These are phyloP conservation scores for Entomyzon cyanotis DNA, from an alignment of 2,113 vertebrate species.

Conservation along the genomic window DNA sequence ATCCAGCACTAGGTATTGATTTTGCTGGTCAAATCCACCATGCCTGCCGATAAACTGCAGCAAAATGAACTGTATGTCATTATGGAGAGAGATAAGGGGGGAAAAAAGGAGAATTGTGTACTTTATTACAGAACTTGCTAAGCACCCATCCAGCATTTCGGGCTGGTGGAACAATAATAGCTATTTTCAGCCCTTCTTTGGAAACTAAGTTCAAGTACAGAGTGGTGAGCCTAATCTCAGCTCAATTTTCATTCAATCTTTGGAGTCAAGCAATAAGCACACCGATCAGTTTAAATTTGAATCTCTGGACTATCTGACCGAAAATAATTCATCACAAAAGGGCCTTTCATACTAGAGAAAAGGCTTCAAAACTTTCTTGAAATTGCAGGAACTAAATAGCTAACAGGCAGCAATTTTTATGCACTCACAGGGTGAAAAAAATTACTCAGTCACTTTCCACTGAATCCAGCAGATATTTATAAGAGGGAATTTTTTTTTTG, in stretches of 20 bases:
- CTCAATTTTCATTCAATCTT: not conserved
- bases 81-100: not conserved
- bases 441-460: not conserved
- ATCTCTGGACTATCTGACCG: not conserved
- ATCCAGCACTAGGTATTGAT: not conserved
- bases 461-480: not conserved
- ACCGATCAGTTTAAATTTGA: not conserved
- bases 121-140: not conserved
- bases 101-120: not conserved
- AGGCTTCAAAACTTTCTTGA: not conserved
- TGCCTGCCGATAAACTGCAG: not conserved
- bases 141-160: not conserved
- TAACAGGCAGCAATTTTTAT: accelerated
- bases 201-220: not conserved
- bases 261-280: not conserved
- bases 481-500: not conserved
- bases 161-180: not conserved
- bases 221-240: not conserved
- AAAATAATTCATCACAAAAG: not conserved
- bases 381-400: not conserved
- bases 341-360: not conserved
- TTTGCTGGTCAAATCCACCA: not conserved
- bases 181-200: not conserved
- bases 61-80: not conserved
- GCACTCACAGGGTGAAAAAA: not conserved